Base-by-base conservation (phyloP, 2,888 invertebrate genomes). In the Drosophila kuntzei region DNA sequence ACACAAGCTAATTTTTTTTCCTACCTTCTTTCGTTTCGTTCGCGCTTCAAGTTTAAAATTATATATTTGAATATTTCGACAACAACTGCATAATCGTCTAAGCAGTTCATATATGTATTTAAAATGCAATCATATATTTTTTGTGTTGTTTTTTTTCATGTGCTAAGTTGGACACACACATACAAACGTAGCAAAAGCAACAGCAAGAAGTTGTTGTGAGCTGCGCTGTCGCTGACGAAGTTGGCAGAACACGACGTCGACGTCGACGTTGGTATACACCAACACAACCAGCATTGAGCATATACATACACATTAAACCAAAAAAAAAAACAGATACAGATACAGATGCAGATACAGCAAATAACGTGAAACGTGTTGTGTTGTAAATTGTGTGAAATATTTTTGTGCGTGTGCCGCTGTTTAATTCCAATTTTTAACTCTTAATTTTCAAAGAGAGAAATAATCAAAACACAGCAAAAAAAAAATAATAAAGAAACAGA, bases 221-320 rank as follows among this genome's bases (percentile, higher is more conserved):
- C 51, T 72, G 65, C 37, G 59, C 67, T 76, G 73, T 50, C 41
- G 9, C 59, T 34, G 58, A 34, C 43, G 63, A 64, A 69, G 69
- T 65, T 73, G 57, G 59, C 76, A 71, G 74, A 74, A 74, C 74
- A 43, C 47, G 54, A 53, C 53, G 37, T 29, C 51, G 39, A 75
- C 60, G 69, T 74, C 47, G 53, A 54, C 54, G 39, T 32, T 41
- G 41, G 74, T 65, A 76, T 74, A 74, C 76, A 76, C 78, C 76
- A 76, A 76, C 64, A 76, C 74, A 78, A 69, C 29, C 47, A 70
- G 43, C 75, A 67, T 77, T 79, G 66, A 39, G 79, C 79, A 62
- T 73, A 78, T 62, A 73, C 69, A 69, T 69, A 74, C 78, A 72
- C 66, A 70, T 41, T 54, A 51, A 29, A 44, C 59, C 59, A 53